phyloP scores from a whole-genome alignment of 2,113 vertebrate genomes.

The Sminthopsis crassicaudata region DNA sequence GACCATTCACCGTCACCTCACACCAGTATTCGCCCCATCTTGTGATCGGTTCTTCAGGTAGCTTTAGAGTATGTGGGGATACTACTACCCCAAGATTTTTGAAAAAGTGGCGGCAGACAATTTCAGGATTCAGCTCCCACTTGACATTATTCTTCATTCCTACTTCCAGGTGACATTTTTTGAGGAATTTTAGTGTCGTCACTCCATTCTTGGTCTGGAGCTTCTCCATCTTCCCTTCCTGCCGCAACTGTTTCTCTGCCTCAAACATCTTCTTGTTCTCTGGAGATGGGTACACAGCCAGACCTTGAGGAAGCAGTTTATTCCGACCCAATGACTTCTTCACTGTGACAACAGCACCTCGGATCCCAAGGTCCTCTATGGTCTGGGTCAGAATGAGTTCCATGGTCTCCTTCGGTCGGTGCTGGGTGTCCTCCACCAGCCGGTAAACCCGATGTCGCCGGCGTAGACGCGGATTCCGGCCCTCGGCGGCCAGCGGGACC shows the following conservation, averaged over 20 bases:
- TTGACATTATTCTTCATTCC: conserved; percentile 84
- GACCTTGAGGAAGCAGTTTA: conserved; percentile 86
- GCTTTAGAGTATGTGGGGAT: conserved; percentile 84
- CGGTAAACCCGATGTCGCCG: conserved; percentile 88
- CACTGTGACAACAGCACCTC: conserved; percentile 91
- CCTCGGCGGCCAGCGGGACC: conserved; percentile 89
- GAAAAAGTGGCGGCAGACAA: conserved; percentile 88
- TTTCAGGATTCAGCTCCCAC: conserved; percentile 90
- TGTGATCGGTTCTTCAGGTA: conserved; percentile 91
- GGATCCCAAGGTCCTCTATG: conserved; percentile 87
- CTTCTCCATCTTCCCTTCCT: conserved; percentile 80
- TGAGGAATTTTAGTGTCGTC: conserved; percentile 85
- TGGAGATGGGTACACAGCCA: conserved; percentile 91
- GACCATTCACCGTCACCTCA: conserved; percentile 92
- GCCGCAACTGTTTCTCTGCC: conserved; percentile 85
- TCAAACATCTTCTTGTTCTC: conserved; percentile 90
- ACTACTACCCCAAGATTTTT: conserved; percentile 87
- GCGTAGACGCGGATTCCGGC: conserved; percentile 82
- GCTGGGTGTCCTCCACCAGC: conserved; percentile 89
- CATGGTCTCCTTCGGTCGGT: conserved; percentile 80
- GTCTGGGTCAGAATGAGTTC: conserved; percentile 92
- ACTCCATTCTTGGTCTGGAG: conserved; percentile 90
- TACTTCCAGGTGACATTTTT: conserved; percentile 84
- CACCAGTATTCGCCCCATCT: conserved; percentile 92
- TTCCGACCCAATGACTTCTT: conserved; percentile 89